phyloP scores from a whole-genome alignment of 53 echinoderm and acorn worm species.

The Mesocentrotus franciscanus region DNA sequence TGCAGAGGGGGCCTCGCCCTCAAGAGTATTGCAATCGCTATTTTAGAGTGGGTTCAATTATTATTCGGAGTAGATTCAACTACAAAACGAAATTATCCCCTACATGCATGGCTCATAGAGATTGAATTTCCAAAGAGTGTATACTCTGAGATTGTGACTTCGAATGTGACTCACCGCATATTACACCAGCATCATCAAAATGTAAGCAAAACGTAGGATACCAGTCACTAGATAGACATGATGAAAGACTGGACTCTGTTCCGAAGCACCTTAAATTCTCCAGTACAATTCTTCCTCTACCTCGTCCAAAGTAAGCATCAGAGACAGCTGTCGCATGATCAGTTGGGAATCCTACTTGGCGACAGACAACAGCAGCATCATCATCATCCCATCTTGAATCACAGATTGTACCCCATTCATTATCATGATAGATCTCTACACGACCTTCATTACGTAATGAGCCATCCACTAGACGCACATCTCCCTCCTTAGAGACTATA shows the following conservation, averaged over 20 bases:
- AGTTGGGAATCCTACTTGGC: slow-evolving; percentile 3
- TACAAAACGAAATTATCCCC: too few species aligned
- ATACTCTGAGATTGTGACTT: background rate
- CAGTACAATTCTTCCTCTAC: background rate
- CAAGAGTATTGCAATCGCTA: too few species aligned
- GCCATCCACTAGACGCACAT: background rate
- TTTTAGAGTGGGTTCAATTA: too few species aligned
- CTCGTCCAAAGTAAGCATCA: slow-evolving; percentile 15
- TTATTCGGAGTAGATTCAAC: too few species aligned
- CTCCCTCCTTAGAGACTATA: background rate
- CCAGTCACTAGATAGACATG: background rate
- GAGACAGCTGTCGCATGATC: background rate
- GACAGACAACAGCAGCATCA: slow-evolving; percentile 11
- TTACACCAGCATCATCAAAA: slow-evolving; percentile 23
- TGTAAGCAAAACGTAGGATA: background rate
- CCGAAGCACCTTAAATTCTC: background rate
- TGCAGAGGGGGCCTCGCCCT: too few species aligned
- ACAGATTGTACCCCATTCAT: slow-evolving; percentile 9
- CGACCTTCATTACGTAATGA: background rate
- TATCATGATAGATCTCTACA: background rate
- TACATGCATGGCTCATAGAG: too few species aligned
- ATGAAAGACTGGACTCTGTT: background rate
- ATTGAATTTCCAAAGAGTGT: too few species aligned
- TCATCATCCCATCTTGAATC: slow-evolving; percentile 22
- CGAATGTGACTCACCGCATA: background rate